These are phyloP conservation scores for Cephonodes hylas DNA, from an alignment of 2,888 invertebrate genomes.

Conservation along the genomic window DNA sequence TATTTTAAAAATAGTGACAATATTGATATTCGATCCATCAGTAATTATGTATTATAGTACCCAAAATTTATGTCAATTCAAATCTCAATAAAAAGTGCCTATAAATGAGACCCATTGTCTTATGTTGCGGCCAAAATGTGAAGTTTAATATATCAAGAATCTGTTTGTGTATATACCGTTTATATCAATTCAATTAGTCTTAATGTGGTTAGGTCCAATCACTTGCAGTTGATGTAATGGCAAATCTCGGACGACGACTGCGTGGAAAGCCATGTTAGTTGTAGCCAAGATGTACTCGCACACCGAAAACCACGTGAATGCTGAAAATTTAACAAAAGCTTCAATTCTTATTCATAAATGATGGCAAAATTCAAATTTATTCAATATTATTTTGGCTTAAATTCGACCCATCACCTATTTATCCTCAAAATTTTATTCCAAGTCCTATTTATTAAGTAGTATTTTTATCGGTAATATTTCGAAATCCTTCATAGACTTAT, in stretches of 20 bases:
- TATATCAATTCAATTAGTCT: slow-evolving; percentile 11
- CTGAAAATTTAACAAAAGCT: slow-evolving; percentile 76
- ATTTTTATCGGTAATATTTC: no score
- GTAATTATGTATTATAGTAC: background rate
- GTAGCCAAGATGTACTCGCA: slow-evolving; percentile 96
- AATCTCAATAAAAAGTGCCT: no score
- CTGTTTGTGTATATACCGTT: background rate
- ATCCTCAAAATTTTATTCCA: no score
- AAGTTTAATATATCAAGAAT: background rate
- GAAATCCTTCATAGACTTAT: background rate
- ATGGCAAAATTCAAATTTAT: no score
- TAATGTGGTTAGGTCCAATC: slow-evolving; percentile 55
- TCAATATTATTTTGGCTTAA: no score
- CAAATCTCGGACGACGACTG: slow-evolving; percentile 92
- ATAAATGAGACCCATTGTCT: no score
- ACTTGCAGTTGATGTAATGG: slow-evolving; percentile 90
- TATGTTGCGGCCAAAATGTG: background rate
- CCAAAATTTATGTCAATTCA: no score
- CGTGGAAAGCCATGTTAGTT: slow-evolving; percentile 96
- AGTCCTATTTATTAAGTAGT: no score
- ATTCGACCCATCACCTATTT: no score
- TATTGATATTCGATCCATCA: no score
- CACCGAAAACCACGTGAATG: slow-evolving; percentile 96
- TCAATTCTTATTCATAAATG: no score
- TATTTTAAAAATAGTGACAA: background rate